Percentiles rank a stretch among this genome's conserved stretches.
Conservation (phyloP, 2,797 vertebrate species). For the Alauda arvensis region DNA sequence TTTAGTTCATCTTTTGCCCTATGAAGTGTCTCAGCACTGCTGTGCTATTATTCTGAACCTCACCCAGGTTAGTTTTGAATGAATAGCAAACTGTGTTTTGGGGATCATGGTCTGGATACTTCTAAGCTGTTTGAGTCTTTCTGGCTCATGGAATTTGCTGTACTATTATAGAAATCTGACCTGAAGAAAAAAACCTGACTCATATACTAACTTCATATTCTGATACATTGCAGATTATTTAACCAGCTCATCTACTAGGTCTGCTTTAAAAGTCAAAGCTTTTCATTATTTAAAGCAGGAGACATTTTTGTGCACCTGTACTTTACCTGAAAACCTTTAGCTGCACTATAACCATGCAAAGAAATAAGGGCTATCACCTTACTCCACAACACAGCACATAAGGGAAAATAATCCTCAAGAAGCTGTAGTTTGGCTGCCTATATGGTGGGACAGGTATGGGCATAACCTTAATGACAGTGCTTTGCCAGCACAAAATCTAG, state of each 20-base stretch:
- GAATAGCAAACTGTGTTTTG: not conserved
- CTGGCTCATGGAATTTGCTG: not conserved
- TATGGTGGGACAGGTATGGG: not conserved
- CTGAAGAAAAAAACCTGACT: not conserved
- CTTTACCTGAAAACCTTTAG: not conserved
- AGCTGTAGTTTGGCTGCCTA: not conserved
- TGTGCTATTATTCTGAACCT: not conserved
- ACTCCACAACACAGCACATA: not conserved
- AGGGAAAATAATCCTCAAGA: conserved; percentile 1
- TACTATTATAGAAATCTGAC: not conserved
- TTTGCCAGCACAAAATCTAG: not conserved
- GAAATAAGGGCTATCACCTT: not conserved
- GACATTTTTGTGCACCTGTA: not conserved
- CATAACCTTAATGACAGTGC: not conserved
- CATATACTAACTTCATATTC: not conserved
- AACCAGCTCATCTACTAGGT: not conserved
- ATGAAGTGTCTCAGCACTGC: not conserved
- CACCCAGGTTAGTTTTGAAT: not conserved
- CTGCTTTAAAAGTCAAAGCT: not conserved
- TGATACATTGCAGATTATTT: not conserved
- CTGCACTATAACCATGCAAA: not conserved
- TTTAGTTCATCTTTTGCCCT: not conserved
- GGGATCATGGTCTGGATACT: not conserved
- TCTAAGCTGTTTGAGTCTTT: not conserved
- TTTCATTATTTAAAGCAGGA: not conserved